phyloP scores from a whole-genome alignment of 2,113 vertebrate species.

The Athene noctua region DNA sequence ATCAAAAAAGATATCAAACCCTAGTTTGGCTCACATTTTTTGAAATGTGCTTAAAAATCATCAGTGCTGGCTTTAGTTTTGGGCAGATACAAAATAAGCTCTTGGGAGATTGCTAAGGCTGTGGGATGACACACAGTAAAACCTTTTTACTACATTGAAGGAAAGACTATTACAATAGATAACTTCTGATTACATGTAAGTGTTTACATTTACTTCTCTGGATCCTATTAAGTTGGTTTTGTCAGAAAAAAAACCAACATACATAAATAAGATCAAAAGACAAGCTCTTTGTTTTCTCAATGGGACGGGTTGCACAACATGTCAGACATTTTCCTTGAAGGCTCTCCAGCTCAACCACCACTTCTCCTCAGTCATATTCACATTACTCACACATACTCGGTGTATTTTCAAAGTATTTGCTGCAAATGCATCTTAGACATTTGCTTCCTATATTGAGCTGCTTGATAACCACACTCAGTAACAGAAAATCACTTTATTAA shows the following conservation, averaged over 20 bases:
- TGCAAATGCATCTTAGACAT: neutral
- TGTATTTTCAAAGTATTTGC: neutral
- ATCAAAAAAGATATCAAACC: neutral
- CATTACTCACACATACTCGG: no score
- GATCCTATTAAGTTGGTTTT: neutral
- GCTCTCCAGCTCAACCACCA: neutral
- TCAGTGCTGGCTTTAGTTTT: neutral
- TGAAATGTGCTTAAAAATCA: neutral
- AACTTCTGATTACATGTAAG: rapidly evolving
- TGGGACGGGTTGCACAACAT: neutral
- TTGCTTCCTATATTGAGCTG: neutral
- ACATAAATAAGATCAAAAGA: neutral
- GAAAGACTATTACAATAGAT: neutral
- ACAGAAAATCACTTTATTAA: neutral
- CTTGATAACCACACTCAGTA: neutral
- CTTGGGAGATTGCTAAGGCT: neutral
- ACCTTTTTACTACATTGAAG: neutral
- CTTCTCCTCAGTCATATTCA: neutral
- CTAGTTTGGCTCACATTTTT: neutral
- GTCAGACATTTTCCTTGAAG: neutral
- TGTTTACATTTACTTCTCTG: neutral
- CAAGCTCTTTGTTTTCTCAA: neutral
- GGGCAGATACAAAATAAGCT: neutral
- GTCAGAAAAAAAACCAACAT: neutral
- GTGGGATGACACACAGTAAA: neutral